These are phyloP conservation scores for Pseudomyrmex concolor DNA, from an alignment of 1,140 invertebrate species.

Conservation along the genomic window DNA sequence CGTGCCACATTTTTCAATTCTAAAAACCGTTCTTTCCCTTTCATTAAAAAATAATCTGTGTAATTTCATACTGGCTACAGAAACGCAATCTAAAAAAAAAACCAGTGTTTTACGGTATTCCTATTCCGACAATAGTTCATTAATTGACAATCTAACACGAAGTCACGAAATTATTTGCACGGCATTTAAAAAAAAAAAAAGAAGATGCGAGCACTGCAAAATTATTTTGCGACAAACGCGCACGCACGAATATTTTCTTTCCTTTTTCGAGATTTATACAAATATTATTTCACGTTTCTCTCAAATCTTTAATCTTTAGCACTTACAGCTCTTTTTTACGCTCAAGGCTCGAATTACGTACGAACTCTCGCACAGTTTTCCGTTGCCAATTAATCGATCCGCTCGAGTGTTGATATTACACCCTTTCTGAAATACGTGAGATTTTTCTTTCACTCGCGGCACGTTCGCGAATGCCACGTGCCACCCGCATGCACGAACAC, in stretches of 20 bases:
- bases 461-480: not conserved
- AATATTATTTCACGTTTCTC: no score
- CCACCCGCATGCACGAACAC: not conserved
- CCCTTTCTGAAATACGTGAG: not conserved
- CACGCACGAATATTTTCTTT: not conserved
- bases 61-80: no score
- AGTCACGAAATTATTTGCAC: no score
- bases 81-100: no score
- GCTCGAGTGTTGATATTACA: not conserved
- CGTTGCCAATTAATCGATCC: constrained; percentile 8
- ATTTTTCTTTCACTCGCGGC: not conserved
- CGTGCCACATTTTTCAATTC: not conserved
- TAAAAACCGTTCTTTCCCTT: not conserved
- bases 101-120: not conserved
- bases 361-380: not conserved
- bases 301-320: not conserved
- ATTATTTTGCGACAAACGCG: not conserved
- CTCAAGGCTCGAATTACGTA: not conserved
- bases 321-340: not conserved
- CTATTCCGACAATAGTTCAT: not conserved
- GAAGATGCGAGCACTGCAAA: not conserved
- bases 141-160: not conserved
- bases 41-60: not conserved
- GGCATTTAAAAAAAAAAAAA: not conserved
- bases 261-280: not conserved